phyloP scores from a whole-genome alignment of 2,113 vertebrate species.

The Notiomystis cincta region DNA sequence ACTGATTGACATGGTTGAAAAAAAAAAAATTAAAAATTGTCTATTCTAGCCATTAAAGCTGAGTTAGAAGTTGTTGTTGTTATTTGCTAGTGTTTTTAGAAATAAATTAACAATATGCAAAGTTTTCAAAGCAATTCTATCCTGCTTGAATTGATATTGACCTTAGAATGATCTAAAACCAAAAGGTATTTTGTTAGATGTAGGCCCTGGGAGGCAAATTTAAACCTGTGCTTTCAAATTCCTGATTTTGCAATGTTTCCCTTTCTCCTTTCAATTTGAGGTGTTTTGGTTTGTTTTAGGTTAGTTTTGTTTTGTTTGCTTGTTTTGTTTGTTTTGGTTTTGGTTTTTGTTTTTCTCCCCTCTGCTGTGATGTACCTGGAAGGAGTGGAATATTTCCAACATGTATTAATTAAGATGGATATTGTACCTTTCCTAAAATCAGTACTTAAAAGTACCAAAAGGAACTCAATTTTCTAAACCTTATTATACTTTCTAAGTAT shows the following conservation, averaged over 20 bases:
- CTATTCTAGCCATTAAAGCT: background rate
- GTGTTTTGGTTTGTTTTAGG: background rate
- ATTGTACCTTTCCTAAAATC: background rate
- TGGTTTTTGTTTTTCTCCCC: accelerated
- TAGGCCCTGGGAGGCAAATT: background rate
- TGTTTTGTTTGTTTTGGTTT: background rate
- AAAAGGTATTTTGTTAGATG: background rate
- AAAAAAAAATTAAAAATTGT: background rate
- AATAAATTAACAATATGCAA: background rate
- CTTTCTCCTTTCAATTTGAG: background rate
- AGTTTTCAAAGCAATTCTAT: background rate
- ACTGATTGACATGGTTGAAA: background rate
- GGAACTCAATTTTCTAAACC: background rate
- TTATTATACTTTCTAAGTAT: background rate
- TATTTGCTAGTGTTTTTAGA: background rate
- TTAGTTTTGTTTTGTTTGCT: background rate
- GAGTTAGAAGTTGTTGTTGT: background rate
- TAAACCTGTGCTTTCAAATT: background rate
- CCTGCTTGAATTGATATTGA: background rate
- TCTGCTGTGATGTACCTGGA: background rate
- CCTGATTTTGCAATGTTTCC: background rate
- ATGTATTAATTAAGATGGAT: background rate
- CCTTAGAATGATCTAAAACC: background rate
- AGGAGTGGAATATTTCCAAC: background rate
- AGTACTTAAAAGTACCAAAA: background rate